Conservation (phyloP, 1,140 invertebrate genomes). For the Sycobia sp. region DNA sequence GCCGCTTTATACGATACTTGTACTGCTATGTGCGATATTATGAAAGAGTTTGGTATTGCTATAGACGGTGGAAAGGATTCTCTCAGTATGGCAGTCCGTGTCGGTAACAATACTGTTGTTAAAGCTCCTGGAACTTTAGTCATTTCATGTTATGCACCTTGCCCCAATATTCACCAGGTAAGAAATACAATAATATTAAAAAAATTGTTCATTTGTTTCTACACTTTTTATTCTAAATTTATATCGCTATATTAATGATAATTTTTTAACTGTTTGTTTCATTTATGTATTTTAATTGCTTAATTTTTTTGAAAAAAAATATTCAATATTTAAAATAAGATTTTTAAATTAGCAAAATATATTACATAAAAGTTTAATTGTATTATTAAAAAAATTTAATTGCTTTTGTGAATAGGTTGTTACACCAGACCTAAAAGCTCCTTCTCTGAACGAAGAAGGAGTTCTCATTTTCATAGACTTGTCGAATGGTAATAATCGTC, state of each 20-base stretch:
- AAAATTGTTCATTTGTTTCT: background rate
- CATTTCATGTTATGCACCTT: conserved; percentile 92
- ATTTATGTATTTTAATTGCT: too few relatives aligned
- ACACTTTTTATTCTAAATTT: conserved; percentile 8
- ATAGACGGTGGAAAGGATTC: conserved; percentile 99
- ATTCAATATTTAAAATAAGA: background rate
- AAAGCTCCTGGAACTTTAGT: conserved; percentile 94
- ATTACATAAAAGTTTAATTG: too few relatives aligned
- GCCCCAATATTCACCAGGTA: conserved; percentile 81
- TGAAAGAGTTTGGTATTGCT: conserved; percentile 87
- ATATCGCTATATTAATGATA: background rate
- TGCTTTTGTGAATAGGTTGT: conserved; percentile 57
- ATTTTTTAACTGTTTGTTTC: conserved; percentile 13
- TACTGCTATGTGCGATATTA: conserved; percentile 82
- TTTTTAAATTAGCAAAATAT: too few relatives aligned
- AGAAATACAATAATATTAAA: background rate
- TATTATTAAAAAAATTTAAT: background rate
- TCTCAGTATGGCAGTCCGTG: conserved; percentile 93
- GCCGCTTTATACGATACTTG: conserved; percentile 86
- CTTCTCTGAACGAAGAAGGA: conserved; percentile 61
- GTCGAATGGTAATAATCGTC: conserved; percentile 67
- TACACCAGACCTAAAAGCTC: conserved; percentile 87
- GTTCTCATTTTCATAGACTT: conserved; percentile 74
- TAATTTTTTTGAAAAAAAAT: too few relatives aligned
- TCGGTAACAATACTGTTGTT: conserved; percentile 70